Percentiles rank a stretch among this genome's conserved stretches.
Evolutionary conservation across 2,113 vertebrate genomes (phyloP).

Genomic region (Holacanthus passer): DNA sequence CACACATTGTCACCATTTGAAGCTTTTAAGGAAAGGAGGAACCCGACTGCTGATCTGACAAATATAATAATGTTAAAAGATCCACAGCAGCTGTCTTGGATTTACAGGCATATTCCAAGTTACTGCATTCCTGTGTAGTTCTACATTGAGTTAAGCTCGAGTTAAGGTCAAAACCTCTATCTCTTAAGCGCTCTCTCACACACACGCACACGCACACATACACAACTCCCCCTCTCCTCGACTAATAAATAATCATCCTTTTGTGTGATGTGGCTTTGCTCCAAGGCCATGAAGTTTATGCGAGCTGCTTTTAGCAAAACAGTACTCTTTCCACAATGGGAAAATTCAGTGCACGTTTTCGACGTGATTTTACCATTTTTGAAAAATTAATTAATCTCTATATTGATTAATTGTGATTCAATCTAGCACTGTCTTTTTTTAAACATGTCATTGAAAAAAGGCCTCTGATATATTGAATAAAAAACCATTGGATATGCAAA

Average conservation of each 20-base stretch:
- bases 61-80: slow-evolving; percentile 71
- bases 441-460: neutral
- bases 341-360: slow-evolving; percentile 9
- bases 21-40: slow-evolving; percentile 39
- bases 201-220: slow-evolving; percentile 38
- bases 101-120: slow-evolving; percentile 59
- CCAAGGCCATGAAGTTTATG: slow-evolving; percentile 60
- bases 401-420: neutral
- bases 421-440: neutral
- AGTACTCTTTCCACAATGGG: slow-evolving; percentile 27
- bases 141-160: slow-evolving; percentile 60
- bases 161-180: slow-evolving; percentile 74
- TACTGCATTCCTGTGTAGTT: slow-evolving; percentile 69
- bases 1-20: slow-evolving; percentile 31
- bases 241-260: slow-evolving; percentile 74
- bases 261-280: slow-evolving; percentile 70
- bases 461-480: neutral
- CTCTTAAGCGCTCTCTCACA: slow-evolving; percentile 39
- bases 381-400: neutral
- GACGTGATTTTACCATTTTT: slow-evolving; percentile 1
- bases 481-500: too few species aligned
- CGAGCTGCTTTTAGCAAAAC: slow-evolving; percentile 48
- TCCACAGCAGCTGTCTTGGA: slow-evolving; percentile 71
- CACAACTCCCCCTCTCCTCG: slow-evolving; percentile 29
- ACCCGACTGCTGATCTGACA: slow-evolving; percentile 53